Conservation (phyloP, 2,888 invertebrate genomes). For the Zootermopsis nevadensis region DNA sequence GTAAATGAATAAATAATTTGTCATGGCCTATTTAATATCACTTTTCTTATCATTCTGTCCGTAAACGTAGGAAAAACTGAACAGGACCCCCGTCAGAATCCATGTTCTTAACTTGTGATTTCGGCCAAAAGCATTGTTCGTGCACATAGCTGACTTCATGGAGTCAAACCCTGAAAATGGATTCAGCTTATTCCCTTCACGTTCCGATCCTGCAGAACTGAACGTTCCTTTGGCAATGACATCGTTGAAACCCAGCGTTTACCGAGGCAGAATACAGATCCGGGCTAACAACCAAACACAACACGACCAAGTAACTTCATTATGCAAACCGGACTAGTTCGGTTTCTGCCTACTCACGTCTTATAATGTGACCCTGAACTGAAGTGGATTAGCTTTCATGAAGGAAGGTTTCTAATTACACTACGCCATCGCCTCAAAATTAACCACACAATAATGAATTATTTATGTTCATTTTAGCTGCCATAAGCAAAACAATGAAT, state of each 20-base stretch:
- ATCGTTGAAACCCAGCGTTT: too few species aligned
- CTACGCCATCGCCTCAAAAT: neutral
- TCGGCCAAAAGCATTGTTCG: too few species aligned
- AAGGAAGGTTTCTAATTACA: neutral
- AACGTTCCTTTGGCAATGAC: neutral
- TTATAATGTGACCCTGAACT: constrained; percentile 13
- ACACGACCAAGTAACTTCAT: neutral
- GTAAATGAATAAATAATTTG: too few species aligned
- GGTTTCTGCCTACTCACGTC: constrained; percentile 6
- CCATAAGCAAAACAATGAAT: too few species aligned
- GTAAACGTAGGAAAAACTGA: too few species aligned
- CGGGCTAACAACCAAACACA: neutral
- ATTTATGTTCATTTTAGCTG: neutral
- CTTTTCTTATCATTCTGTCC: too few species aligned
- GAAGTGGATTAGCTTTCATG: neutral
- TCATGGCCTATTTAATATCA: too few species aligned
- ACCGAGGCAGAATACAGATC: neutral
- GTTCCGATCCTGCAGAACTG: too few species aligned
- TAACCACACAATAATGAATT: neutral
- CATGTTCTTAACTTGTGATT: too few species aligned
- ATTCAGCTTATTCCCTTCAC: neutral
- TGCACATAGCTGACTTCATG: too few species aligned
- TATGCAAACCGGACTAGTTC: neutral
- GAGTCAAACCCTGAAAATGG: too few species aligned
- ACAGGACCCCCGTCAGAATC: too few species aligned